Evolutionary conservation across 2,113 vertebrate genomes (phyloP).

Genomic region (Ovis aries): DNA sequence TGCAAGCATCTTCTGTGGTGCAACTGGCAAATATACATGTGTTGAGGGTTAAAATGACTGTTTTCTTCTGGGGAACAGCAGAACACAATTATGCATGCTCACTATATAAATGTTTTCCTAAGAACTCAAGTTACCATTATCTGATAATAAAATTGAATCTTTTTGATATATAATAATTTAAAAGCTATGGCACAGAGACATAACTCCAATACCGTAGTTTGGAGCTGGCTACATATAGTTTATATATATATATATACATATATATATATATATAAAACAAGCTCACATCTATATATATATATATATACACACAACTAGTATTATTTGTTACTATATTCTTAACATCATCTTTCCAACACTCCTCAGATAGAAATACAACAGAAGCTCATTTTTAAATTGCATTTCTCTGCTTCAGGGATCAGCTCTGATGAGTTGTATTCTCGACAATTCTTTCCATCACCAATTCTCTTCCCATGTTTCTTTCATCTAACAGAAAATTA

Average conservation of each 20-base stretch:
- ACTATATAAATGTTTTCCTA: not conserved
- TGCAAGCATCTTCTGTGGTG: not conserved
- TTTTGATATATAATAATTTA: not conserved
- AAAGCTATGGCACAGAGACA: not conserved
- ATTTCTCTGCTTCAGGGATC: slow-evolving; percentile 48
- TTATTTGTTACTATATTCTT: not conserved
- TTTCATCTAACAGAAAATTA: slow-evolving; percentile 53
- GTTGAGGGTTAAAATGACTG: not conserved
- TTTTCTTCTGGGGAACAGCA: not conserved
- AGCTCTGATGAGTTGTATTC: slow-evolving; percentile 46
- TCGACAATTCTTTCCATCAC: slow-evolving; percentile 42
- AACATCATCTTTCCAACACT: not conserved
- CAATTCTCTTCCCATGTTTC: slow-evolving; percentile 38
- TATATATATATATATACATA: too few species aligned
- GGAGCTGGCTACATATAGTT: not conserved
- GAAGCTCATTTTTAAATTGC: slow-evolving; percentile 26
- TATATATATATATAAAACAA: not conserved
- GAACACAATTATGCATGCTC: not conserved
- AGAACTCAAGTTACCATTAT: not conserved
- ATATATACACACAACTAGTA: not conserved
- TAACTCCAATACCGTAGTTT: not conserved
- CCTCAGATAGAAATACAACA: not conserved
- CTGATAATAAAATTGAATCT: not conserved
- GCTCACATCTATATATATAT: not conserved
- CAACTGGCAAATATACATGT: not conserved